These are phyloP conservation scores for Microcebus jonahi DNA, from an alignment of 2,113 vertebrate genomes.

Conservation along the genomic window DNA sequence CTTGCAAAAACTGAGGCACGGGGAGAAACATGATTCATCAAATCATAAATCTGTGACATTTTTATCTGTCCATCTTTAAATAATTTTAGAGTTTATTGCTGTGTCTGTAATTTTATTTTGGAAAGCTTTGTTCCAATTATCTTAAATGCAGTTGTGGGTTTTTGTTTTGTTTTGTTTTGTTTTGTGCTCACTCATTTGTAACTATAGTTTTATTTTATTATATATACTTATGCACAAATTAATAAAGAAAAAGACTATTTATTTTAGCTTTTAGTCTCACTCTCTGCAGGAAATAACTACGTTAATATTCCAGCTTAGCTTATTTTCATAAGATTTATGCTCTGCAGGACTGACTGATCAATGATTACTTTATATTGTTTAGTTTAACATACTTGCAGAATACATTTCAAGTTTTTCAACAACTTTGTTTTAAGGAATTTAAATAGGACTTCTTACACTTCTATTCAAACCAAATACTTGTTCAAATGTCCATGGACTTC, in stretches of 20 bases:
- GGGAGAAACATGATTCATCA: conserved; percentile 51
- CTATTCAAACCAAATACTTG: background rate
- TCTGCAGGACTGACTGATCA: background rate
- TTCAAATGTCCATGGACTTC: conserved; percentile 14
- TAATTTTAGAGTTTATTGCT: background rate
- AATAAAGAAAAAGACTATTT: background rate
- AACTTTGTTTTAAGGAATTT: background rate
- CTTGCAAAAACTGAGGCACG: conserved; percentile 38
- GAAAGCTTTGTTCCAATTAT: background rate
- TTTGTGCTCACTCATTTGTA: background rate
- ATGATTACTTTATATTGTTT: background rate
- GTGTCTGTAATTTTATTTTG: background rate
- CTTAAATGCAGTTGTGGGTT: background rate
- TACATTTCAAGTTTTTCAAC: background rate
- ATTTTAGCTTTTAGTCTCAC: background rate
- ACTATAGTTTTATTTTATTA: background rate
- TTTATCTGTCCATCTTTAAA: conserved; percentile 52
- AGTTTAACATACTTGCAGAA: background rate
- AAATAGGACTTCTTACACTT: background rate
- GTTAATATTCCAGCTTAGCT: background rate
- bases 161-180: background rate
- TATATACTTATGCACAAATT: background rate
- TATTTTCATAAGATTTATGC: background rate
- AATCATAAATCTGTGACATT: conserved; percentile 25
- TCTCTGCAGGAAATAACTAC: background rate